phyloP scores from a whole-genome alignment of 2,113 vertebrate genomes.

The Crotalus tigris region DNA sequence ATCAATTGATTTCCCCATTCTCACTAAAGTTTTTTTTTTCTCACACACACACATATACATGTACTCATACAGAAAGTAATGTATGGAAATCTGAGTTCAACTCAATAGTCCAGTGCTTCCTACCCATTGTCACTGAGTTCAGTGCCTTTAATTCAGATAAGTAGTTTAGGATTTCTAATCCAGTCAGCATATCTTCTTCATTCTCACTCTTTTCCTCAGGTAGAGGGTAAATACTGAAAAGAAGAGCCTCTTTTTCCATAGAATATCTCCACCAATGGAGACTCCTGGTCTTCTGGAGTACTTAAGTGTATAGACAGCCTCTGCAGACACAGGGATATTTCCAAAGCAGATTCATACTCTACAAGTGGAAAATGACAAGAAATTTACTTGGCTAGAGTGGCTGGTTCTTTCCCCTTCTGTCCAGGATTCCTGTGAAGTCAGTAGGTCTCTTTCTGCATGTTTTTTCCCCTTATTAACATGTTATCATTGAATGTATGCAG shows the following conservation, averaged over 20 bases:
- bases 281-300: background rate
- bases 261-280: background rate
- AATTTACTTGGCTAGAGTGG: background rate
- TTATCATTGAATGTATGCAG: background rate
- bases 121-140: background rate
- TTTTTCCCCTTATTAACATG: background rate
- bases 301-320: background rate
- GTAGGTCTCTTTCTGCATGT: background rate
- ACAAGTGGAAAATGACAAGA: background rate
- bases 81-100: background rate
- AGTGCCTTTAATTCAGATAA: background rate
- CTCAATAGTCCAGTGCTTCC: background rate
- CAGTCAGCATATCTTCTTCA: background rate
- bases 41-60: background rate
- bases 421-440: background rate
- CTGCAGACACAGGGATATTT: background rate
- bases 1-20: background rate
- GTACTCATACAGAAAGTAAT: background rate
- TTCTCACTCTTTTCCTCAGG: background rate
- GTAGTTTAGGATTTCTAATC: background rate
- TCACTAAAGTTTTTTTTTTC: background rate
- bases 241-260: background rate
- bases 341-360: background rate
- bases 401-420: background rate
- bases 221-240: background rate